Evolutionary conservation across 2,113 vertebrate species (phyloP), one percentile per base, ranked within the genome.

Genomic region (Thalassarche chlororhynchos): DNA sequence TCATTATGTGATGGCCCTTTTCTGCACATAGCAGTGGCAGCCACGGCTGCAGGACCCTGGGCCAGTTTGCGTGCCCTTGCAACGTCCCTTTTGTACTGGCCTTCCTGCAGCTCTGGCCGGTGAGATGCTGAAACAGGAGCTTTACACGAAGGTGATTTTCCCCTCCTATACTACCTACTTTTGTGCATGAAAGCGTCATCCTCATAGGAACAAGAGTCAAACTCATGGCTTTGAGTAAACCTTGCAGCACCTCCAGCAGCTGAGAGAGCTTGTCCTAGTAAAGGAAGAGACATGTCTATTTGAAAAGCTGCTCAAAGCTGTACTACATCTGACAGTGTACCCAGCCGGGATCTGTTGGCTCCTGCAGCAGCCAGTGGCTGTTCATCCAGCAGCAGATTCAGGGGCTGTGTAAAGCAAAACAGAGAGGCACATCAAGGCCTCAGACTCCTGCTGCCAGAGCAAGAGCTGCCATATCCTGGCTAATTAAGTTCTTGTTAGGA

Each of bases 401-500:
- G 75, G 76, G 52, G 57, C n/a, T 44, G 29, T 12, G 28, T 16
- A 25, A 26, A 87, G 46, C 77, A 6, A 29, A 60, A 28, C 70
- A 72, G 31, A 77, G 74, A 10, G 71, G 54, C 49, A n/a, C 92
- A 10, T 5, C 2, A 21, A 92, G 78, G 24, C 93, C 17, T 36
- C 77, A 68, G 34, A 6, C 87, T 96, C 87, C 91, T 91, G 84
- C 93, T 95, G 93, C 78, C 93, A 58, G 92, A 79, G 36, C 80
- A 87, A 24, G 90, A 82, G 75, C 90, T 90, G 84, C 95, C 44
- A 9, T 46, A 70, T 83, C 90, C 85, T 77, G 92, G 44, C 95
- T 95, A 88, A 93, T 97, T 95, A 90, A 97, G 82, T 83, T 58
- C 97, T 97, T 86, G 75, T 92, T 85, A 92, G 85, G 87, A 44